Percentiles rank a stretch among this genome's conserved stretches.
These are phyloP conservation scores for Cirrhinus mrigala DNA, from an alignment of 2,797 vertebrate genomes.

Conservation along the genomic window DNA sequence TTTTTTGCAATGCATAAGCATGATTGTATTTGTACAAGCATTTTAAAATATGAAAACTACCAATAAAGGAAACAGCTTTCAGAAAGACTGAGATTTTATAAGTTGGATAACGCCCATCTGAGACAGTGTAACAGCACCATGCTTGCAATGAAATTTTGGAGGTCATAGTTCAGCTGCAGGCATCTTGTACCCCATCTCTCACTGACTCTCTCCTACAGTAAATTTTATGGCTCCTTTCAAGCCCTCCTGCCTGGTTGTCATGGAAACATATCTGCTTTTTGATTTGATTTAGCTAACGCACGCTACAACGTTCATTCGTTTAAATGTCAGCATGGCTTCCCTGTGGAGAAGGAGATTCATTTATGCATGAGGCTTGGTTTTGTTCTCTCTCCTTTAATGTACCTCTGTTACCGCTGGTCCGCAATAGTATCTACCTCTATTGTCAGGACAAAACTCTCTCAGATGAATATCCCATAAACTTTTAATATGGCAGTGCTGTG, in stretches of 20 bases:
- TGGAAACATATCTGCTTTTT: slow-evolving; percentile 58
- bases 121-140: background rate
- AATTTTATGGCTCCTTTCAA: slow-evolving; percentile 24
- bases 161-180: slow-evolving; percentile 18
- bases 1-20: background rate
- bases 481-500: background rate
- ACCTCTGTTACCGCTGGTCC: background rate
- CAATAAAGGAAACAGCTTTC: background rate
- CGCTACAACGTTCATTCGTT: slow-evolving; percentile 35
- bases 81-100: background rate
- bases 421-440: background rate
- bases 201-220: slow-evolving; percentile 23
- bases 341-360: slow-evolving; percentile 35
- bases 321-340: slow-evolving; percentile 60
- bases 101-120: too few relatives aligned
- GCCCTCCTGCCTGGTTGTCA: slow-evolving; percentile 50
- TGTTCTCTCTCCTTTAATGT: slow-evolving; percentile 22
- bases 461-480: slow-evolving; percentile 5
- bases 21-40: background rate
- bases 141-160: background rate
- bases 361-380: slow-evolving; percentile 31
- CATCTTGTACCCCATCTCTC: background rate
- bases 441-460: slow-evolving; percentile 21
- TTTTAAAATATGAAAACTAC: background rate
- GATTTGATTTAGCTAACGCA: slow-evolving; percentile 56